Evolutionary conservation across 2,888 invertebrate species (phyloP).

Genomic region (Muschampia plurimacula): DNA sequence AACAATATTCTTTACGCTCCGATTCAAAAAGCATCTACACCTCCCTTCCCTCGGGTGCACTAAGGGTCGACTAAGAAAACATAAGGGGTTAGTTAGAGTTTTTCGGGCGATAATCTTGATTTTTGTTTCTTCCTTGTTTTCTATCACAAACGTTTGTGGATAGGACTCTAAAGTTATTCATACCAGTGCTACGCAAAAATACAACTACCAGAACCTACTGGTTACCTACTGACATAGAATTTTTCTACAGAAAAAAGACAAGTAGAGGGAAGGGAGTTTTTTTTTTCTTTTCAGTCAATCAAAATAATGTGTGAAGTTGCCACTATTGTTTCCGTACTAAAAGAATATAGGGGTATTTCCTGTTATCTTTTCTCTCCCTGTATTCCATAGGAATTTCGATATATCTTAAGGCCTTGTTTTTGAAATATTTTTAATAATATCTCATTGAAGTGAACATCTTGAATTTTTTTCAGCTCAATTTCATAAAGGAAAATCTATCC

Average conservation of each 20-base stretch:
- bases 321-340: too few relatives aligned
- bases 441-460: too few relatives aligned
- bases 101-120: conserved; percentile 7
- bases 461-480: too few relatives aligned
- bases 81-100: conserved; percentile 2
- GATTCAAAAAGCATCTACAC: background rate
- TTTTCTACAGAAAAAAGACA: too few relatives aligned
- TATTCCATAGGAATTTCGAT: background rate
- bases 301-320: too few relatives aligned
- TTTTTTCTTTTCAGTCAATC: too few relatives aligned
- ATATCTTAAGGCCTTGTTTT: background rate
- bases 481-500: too few relatives aligned
- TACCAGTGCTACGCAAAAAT: background rate
- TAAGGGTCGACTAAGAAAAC: conserved; percentile 14
- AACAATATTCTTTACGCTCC: background rate
- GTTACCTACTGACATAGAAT: background rate
- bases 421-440: too few relatives aligned
- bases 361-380: too few relatives aligned
- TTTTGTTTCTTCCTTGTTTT: conserved; percentile 9
- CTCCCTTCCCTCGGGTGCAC: conserved; percentile 8
- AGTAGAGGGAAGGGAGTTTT: too few relatives aligned
- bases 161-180: conserved; percentile 39
- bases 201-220: too few relatives aligned
- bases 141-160: background rate
- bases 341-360: too few relatives aligned